Percentiles rank a stretch among this genome's conserved stretches.
Conservation (phyloP, 2,113 vertebrate genomes). For the Sebastes schlegelii region DNA sequence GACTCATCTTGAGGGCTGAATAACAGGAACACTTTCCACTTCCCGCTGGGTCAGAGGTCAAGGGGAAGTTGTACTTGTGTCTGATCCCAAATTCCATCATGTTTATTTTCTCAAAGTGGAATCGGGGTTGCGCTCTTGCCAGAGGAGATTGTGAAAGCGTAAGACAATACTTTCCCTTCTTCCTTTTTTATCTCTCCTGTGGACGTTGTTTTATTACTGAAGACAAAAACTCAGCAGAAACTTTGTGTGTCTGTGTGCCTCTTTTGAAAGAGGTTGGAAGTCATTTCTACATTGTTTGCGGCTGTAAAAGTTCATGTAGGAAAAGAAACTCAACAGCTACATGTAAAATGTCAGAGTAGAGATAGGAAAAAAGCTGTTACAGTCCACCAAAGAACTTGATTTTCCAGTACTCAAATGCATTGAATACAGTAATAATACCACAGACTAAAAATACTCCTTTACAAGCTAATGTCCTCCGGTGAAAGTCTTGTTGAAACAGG, state of each 20-base stretch:
- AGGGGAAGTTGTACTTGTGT: slow-evolving; percentile 74
- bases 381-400: not conserved
- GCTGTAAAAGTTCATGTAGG: slow-evolving; percentile 8
- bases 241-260: not conserved
- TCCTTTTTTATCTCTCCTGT: slow-evolving; percentile 34
- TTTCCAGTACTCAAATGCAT: not conserved
- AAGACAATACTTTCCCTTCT: slow-evolving; percentile 71
- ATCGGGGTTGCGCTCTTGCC: slow-evolving; percentile 48
- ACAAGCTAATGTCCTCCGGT: not conserved
- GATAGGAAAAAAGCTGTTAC: slow-evolving; percentile 8
- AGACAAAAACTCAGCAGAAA: slow-evolving; percentile 42
- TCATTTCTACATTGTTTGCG: slow-evolving; percentile 31
- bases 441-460: not conserved
- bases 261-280: not conserved
- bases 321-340: not conserved
- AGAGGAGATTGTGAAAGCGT: slow-evolving; percentile 71
- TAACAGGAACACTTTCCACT: slow-evolving; percentile 78
- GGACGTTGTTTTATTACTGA: slow-evolving; percentile 28
- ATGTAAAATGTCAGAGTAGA: slow-evolving; percentile 27
- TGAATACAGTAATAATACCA: not conserved
- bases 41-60: slow-evolving; percentile 73
- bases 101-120: slow-evolving; percentile 79
- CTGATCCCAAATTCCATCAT: slow-evolving; percentile 77
- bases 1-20: slow-evolving; percentile 58
- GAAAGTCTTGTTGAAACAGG: not conserved